Evolutionary conservation across 1,140 invertebrate genomes (phyloP), one percentile per base, ranked within the genome.

Genomic region (Tetraneura akinire): DNA sequence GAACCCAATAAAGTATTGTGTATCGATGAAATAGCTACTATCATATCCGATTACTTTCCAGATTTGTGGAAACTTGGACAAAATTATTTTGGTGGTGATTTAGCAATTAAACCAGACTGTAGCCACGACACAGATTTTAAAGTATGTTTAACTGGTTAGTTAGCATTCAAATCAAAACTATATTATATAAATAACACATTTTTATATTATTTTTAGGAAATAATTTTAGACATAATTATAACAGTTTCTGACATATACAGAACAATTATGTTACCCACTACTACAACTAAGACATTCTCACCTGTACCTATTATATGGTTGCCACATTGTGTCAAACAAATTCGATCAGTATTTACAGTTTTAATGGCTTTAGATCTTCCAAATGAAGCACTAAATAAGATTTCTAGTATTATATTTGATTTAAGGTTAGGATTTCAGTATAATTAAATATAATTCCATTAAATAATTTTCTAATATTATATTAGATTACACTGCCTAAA

Each of bases 1-100:
- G 68, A 83, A 37, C 83, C 83, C 13, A 83, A 86, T 32, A 85
- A 88, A 82, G 90, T 94, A 13, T 85, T 90, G 64, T 94, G 92
- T 86, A 87, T 93, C 11, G 92, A 94, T 85, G 90, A 92, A 82
- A 85, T 94, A 51, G 91, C 90, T 80, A 89, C 92, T 42, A 88
- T 91, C 62, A 87, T 94, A 57, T 88, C 88, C 14, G 88, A 90
- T 81, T 89, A 90, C 70, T 90, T 94, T 82, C 94, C 94, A 1
- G 93, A 96, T 86, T 86, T 97, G 13, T 96, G 94, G 94, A 92
- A 93, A 86, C 88, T 97, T 3, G 94, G 95, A 4, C 94, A 96
- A 84, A 90, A 92, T 71, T 97, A 97, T 86, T 95, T 97, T 84
- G 91, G 90, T 16, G 94, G 93, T 3, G 93, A 96, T 83, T 85